Conservation (phyloP, 2,113 vertebrate species). For the Macquaria ambigua region DNA sequence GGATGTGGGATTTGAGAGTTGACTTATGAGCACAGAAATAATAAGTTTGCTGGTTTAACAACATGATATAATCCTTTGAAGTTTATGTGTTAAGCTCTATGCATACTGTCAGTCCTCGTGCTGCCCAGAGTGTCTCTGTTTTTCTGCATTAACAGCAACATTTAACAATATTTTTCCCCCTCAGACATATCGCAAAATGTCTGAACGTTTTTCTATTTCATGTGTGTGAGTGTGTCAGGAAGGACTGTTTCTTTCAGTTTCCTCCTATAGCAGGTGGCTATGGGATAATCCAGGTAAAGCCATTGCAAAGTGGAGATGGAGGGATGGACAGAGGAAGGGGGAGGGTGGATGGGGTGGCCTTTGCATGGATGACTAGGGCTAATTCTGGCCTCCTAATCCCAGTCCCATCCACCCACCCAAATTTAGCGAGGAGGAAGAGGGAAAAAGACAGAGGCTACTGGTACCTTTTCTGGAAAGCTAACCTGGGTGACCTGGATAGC, state of each 20-base stretch:
- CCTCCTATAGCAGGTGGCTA: slow-evolving; percentile 87
- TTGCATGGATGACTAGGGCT: slow-evolving; percentile 83
- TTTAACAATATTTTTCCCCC: not conserved
- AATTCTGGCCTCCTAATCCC: slow-evolving; percentile 90
- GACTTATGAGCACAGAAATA: slow-evolving; percentile 52
- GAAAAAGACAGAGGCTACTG: slow-evolving; percentile 25
- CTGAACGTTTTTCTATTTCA: slow-evolving; percentile 10
- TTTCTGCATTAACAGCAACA: slow-evolving; percentile 33
- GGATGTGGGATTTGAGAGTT: slow-evolving; percentile 53
- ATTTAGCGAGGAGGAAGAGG: slow-evolving; percentile 13
- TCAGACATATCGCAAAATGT: slow-evolving; percentile 39
- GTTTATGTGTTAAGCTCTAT: slow-evolving; percentile 22
- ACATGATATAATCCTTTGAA: slow-evolving; percentile 43
- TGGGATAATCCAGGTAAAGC: slow-evolving; percentile 92
- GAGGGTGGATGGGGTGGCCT: slow-evolving; percentile 68
- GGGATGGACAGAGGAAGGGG: slow-evolving; percentile 55
- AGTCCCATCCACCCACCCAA: slow-evolving; percentile 67
- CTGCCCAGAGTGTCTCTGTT: slow-evolving; percentile 21
- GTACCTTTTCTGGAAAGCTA: slow-evolving; percentile 32
- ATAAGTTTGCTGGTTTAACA: slow-evolving; percentile 40
- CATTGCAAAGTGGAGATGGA: slow-evolving; percentile 87
- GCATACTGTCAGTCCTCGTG: not conserved
- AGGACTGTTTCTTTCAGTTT: slow-evolving; percentile 67
- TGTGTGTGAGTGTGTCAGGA: slow-evolving; percentile 46
- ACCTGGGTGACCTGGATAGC: slow-evolving; percentile 46